phyloP scores from a whole-genome alignment of 2,888 invertebrate species.

The Hypomecis punctinalis region DNA sequence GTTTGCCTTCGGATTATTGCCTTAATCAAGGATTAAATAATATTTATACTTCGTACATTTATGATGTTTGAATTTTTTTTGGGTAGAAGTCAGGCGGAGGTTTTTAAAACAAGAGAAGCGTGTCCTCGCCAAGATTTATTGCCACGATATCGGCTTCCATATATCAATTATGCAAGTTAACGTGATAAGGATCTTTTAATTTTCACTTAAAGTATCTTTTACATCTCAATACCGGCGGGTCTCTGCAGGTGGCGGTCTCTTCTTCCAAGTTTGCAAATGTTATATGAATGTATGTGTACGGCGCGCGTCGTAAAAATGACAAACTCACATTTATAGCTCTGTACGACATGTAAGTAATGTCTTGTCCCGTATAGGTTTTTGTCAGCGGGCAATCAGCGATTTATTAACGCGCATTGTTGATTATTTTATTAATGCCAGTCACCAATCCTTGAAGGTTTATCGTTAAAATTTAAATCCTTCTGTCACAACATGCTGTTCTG shows the following conservation, averaged over 20 bases:
- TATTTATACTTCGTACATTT: conserved; percentile 2
- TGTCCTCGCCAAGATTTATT: conserved; percentile 14
- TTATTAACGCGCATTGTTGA: conserved; percentile 75
- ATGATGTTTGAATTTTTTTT: background rate
- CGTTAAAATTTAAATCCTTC: conserved; percentile 49
- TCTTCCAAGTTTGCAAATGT: conserved; percentile 65
- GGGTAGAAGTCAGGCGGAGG: background rate
- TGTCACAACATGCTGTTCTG: conserved; percentile 53
- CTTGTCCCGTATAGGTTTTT: conserved; percentile 71
- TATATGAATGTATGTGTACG: conserved; percentile 54
- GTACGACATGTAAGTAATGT: conserved; percentile 74
- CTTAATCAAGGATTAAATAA: conserved; percentile 19
- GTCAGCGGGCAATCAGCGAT: conserved; percentile 79
- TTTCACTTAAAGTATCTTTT: conserved; percentile 52
- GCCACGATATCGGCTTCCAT: conserved; percentile 31
- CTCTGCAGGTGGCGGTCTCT: conserved; percentile 65
- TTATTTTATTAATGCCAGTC: conserved; percentile 74
- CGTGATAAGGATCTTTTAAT: conserved; percentile 46
- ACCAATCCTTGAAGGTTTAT: conserved; percentile 61
- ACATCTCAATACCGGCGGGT: conserved; percentile 57
- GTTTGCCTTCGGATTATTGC: conserved; percentile 21
- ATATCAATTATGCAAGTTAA: conserved; percentile 42
- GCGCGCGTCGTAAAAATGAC: conserved; percentile 75
- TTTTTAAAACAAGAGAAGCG: conserved; percentile 4
- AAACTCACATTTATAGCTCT: conserved; percentile 74